Evolutionary conservation across 2,113 vertebrate genomes (phyloP).

Genomic region (Nannobrachium achirus): DNA sequence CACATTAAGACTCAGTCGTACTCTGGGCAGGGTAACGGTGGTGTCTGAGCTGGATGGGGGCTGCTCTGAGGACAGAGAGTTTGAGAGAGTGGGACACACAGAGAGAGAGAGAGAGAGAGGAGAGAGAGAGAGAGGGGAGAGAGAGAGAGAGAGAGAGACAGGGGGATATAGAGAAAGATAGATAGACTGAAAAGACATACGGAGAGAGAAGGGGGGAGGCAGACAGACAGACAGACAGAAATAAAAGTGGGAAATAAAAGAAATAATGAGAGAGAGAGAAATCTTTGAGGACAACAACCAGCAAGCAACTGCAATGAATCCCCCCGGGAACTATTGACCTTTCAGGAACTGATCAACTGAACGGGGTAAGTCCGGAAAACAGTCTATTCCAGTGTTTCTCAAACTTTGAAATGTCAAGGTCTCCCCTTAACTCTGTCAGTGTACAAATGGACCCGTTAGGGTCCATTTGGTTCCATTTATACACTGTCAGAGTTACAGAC

Average conservation of each 20-base stretch:
- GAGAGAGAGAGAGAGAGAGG: constrained; percentile 9
- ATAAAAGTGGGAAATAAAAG: too few relatives aligned
- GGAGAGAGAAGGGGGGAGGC: background rate
- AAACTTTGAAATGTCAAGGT: too few relatives aligned
- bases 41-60: constrained; percentile 40
- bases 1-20: constrained; percentile 67
- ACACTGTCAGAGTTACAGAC: too few relatives aligned
- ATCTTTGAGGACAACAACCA: constrained; percentile 26
- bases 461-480: too few relatives aligned
- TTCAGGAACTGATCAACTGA: constrained; percentile 24
- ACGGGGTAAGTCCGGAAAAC: constrained; percentile 61
- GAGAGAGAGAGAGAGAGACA: background rate
- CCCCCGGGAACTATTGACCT: constrained; percentile 55
- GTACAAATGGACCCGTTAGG: too few relatives aligned
- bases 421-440: too few relatives aligned
- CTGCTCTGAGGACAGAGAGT: constrained; percentile 5
- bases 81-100: constrained; percentile 31
- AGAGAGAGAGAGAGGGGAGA: background rate
- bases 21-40: constrained; percentile 59
- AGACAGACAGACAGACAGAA: too few relatives aligned
- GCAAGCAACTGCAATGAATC: constrained; percentile 50
- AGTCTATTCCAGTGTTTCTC: too few relatives aligned
- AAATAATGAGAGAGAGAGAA: too few relatives aligned
- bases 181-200: constrained; percentile 1
- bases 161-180: background rate